phyloP scores from a whole-genome alignment of 2,888 invertebrate genomes.

The Dastarcus helophoroides region DNA sequence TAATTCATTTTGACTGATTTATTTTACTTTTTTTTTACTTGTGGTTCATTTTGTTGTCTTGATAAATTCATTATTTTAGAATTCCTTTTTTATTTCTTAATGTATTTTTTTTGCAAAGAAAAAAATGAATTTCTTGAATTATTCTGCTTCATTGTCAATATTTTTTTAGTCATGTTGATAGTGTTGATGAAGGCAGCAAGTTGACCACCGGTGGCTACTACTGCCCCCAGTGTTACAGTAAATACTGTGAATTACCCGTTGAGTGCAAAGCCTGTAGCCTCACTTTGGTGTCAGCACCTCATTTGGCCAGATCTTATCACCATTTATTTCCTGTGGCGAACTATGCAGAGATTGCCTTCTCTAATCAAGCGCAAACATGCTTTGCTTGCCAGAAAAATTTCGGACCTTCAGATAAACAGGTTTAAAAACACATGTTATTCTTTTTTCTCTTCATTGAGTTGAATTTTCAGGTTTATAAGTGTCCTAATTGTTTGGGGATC shows the following conservation, averaged over 20 bases:
- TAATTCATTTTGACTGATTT: no score
- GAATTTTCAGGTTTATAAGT: constrained; percentile 61
- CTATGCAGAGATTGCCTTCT: constrained; percentile 61
- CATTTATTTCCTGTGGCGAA: constrained; percentile 89
- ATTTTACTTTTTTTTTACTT: no score
- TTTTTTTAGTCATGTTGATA: constrained; percentile 65
- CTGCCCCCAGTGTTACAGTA: constrained; percentile 93
- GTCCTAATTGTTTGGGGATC: constrained; percentile 62
- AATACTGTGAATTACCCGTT: constrained; percentile 95
- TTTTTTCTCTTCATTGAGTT: neutral
- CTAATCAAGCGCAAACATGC: constrained; percentile 48
- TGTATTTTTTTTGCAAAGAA: neutral
- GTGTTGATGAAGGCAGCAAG: constrained; percentile 53
- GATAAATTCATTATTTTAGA: no score
- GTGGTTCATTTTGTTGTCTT: no score
- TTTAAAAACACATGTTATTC: constrained; percentile 23
- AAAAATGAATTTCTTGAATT: neutral
- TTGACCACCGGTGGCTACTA: constrained; percentile 68
- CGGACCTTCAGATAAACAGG: constrained; percentile 59
- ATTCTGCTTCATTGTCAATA: neutral
- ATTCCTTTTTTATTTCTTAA: neutral
- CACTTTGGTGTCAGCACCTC: constrained; percentile 94
- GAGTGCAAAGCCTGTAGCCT: constrained; percentile 94
- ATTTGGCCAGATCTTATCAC: constrained; percentile 94
- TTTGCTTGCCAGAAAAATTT: constrained; percentile 67